Evolutionary conservation across 2,797 vertebrate genomes (phyloP).

Genomic region (Myotis pilosus): DNA sequence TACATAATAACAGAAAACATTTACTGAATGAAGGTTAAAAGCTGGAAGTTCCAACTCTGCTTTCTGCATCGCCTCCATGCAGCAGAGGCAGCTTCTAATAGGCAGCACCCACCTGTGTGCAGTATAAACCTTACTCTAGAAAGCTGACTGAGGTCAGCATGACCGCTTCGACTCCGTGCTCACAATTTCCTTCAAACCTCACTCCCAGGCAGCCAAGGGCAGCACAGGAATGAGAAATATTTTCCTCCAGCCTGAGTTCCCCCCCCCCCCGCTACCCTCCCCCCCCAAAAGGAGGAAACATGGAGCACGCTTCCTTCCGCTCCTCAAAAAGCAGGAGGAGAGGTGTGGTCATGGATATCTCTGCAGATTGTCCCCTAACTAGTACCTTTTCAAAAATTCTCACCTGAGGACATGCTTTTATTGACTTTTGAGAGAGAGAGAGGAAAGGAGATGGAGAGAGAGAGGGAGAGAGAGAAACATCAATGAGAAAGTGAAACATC

Average conservation of each 20-base stretch:
- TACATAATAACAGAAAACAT: not conserved
- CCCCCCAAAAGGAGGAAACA: not conserved
- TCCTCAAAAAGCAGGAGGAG: not conserved
- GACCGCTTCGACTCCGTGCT: not conserved
- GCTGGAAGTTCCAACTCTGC: not conserved
- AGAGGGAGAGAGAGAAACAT: no score
- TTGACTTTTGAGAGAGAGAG: no score
- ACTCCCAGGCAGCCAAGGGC: not conserved
- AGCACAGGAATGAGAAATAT: not conserved
- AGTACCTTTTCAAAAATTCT: not conserved
- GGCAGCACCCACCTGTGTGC: not conserved
- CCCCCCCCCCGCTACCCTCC: fast-evolving
- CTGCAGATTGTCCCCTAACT: not conserved
- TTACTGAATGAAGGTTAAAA: not conserved
- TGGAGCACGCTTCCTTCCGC: not conserved
- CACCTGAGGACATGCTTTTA: no score
- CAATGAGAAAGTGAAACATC: no score
- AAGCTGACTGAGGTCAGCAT: not conserved
- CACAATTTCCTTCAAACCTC: not conserved
- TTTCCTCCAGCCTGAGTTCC: not conserved
- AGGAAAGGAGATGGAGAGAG: no score
- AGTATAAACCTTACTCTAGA: not conserved
- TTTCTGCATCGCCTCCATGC: not conserved
- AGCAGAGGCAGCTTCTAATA: not conserved
- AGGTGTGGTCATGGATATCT: not conserved